Base-by-base conservation (phyloP, 2,888 invertebrate genomes). In the Noctua pronuba region DNA sequence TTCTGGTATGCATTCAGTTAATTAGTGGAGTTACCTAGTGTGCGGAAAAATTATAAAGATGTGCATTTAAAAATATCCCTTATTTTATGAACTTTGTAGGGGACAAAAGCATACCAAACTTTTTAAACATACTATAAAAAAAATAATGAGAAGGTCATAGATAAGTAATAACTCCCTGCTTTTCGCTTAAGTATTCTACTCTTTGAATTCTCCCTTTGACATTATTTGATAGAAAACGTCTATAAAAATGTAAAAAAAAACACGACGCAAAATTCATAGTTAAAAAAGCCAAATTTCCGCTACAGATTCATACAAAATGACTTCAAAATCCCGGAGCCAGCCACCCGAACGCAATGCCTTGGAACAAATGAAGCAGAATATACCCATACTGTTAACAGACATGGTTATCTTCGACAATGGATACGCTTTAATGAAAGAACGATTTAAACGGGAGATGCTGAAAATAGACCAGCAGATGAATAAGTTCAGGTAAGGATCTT, bases 401-500 rank as follows among this genome's bases (percentile, higher is more conserved):
- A 18, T 89, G 4, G 88, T 92, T 0, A 80, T 89, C 2, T 93
- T 93, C 28, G 93, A 94, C 71, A 92, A 93, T 8, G 87, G 90
- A 2, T 92, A 89, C 55, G 86, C 90, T 0, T 85, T 81, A 8
- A 86, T 93, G 90, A 94, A 91, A 75, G 92, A 94, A 41, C 85
- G 86, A 21, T 94, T 95, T 38, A 76, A 86, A 0, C 89, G 91
- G 10, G 92, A 94, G 71, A 95, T 95, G 93, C 90, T 84, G 67
- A 86, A 87, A 31, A 89, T 94, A 31, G 94, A 95, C 5, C 90
- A 92, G 7, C 92, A 94, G 75, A 95, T 95, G 92, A 86, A 79
- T 2, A 90, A 90, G 52, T 92, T 95, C 49, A 94, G 93, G 94
- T 94, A 86, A 52, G 41, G 44, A 44, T 16, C 16, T 44, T 44